Evolutionary conservation across 2,888 invertebrate genomes (phyloP).

Genomic region (Himalopsyche tibetana): DNA sequence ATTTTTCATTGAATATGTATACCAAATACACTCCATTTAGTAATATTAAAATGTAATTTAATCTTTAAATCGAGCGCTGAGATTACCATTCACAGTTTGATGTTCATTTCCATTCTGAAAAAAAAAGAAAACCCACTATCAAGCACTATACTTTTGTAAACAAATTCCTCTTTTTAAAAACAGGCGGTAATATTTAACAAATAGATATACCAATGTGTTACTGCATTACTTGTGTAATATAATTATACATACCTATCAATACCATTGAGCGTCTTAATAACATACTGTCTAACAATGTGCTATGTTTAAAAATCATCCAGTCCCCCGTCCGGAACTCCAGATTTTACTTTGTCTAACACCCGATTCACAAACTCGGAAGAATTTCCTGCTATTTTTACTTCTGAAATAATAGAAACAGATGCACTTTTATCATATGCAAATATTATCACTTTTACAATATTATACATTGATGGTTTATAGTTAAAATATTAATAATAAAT

Average conservation of each 20-base stretch:
- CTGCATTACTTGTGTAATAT: too few species aligned
- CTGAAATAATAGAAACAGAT: conserved; percentile 75
- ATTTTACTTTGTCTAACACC: conserved; percentile 90
- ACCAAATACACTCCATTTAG: conserved; percentile 13
- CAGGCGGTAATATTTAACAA: too few species aligned
- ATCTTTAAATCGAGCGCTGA: conserved; percentile 41
- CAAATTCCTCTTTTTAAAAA: too few species aligned
- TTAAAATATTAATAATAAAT: too few species aligned
- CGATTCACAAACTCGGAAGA: conserved; percentile 96
- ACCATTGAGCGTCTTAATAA: conserved; percentile 32
- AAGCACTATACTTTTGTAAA: not conserved
- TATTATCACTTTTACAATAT: too few species aligned
- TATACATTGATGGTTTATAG: too few species aligned
- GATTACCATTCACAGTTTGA: conserved; percentile 25
- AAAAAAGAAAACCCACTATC: not conserved
- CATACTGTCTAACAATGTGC: conserved; percentile 22
- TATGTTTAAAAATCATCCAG: conserved; percentile 80
- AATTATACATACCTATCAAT: conserved; percentile 9
- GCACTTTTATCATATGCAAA: not conserved
- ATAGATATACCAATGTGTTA: too few species aligned
- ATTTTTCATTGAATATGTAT: conserved; percentile 24
- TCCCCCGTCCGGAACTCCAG: conserved; percentile 87
- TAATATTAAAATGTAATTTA: conserved; percentile 25
- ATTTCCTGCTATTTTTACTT: conserved; percentile 91
- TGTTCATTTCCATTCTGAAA: conserved; percentile 37